phyloP scores from a whole-genome alignment of 2,113 vertebrate genomes.

The Ceyx melanurus region DNA sequence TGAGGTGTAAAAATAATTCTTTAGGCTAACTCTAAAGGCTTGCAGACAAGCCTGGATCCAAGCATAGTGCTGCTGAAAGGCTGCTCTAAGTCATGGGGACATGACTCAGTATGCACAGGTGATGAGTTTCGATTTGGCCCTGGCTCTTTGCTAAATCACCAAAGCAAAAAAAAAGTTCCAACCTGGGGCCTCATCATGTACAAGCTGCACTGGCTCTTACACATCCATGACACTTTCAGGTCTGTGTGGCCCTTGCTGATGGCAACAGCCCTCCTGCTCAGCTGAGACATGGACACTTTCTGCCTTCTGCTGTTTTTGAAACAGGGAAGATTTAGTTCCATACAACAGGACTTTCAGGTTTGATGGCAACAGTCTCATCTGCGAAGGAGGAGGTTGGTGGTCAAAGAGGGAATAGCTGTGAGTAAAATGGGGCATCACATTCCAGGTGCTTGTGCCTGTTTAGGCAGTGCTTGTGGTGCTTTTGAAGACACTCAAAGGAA shows the following conservation, averaged over 20 bases:
- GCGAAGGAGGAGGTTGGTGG: not conserved
- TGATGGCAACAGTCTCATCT: not conserved
- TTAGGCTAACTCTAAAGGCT: not conserved
- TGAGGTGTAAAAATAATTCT: not conserved
- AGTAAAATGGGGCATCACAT: not conserved
- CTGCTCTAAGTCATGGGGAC: not conserved
- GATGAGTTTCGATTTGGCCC: not conserved
- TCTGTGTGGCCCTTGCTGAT: not conserved
- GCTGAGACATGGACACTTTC: accelerated
- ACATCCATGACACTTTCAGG: not conserved
- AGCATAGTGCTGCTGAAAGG: not conserved
- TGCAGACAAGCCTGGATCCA: not conserved
- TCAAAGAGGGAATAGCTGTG: not conserved
- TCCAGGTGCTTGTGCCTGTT: not conserved
- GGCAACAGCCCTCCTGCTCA: not conserved
- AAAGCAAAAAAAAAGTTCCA: not conserved
- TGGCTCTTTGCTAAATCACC: not conserved
- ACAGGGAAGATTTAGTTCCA: not conserved
- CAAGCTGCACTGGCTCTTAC: not conserved
- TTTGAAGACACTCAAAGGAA: not conserved
- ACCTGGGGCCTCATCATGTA: not conserved
- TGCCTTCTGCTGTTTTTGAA: not conserved
- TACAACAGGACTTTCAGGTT: constrained; percentile 11
- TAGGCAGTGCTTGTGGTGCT: not conserved
- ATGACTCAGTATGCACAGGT: not conserved